phyloP scores from a whole-genome alignment of 2,797 vertebrate species.

The Dryobates pubescens region DNA sequence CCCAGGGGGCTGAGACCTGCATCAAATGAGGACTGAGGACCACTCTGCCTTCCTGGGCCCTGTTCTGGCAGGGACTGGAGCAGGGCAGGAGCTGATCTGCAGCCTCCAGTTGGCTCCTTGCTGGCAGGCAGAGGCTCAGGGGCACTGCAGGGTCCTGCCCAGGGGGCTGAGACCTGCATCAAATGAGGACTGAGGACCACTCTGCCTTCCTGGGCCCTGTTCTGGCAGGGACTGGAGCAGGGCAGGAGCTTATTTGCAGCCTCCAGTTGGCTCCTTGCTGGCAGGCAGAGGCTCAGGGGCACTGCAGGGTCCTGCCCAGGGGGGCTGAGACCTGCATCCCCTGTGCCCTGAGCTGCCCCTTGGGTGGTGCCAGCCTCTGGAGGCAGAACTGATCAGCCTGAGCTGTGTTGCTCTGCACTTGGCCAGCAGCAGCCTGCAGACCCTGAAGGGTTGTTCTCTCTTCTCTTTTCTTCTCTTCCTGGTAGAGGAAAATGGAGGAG shows the following conservation, averaged over 20 bases:
- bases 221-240: not conserved
- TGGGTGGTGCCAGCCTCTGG: not conserved
- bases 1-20: too few relatives aligned
- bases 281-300: not conserved
- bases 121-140: not conserved
- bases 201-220: too few relatives aligned
- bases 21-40: not conserved
- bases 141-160: not conserved
- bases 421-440: not conserved
- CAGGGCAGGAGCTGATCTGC: not conserved
- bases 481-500: constrained; percentile 78
- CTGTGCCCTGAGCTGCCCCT: not conserved
- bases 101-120: not conserved
- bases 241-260: not conserved
- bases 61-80: not conserved
- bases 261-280: not conserved
- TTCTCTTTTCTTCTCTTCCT: not conserved
- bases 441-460: not conserved
- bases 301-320: not conserved
- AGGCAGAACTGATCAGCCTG: not conserved
- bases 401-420: not conserved
- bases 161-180: not conserved
- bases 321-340: not conserved
- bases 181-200: too few relatives aligned
- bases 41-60: not conserved